These are phyloP conservation scores for Drosophila nannoptera DNA, from an alignment of 1,140 invertebrate genomes.

Conservation along the genomic window DNA sequence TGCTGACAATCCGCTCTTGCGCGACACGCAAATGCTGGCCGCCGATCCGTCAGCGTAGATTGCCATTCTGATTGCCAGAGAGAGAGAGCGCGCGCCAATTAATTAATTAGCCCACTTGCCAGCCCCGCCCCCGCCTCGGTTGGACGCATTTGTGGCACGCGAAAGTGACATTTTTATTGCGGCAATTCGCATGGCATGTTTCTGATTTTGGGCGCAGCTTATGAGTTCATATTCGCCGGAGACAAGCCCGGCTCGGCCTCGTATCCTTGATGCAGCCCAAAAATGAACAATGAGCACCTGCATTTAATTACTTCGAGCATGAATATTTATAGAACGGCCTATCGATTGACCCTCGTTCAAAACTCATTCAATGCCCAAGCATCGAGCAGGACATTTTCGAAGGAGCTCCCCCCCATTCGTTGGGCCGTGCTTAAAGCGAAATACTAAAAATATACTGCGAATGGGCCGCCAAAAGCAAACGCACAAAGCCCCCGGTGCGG, in stretches of 20 bases:
- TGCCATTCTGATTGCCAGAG: constrained; percentile 7
- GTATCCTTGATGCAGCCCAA: too few species aligned
- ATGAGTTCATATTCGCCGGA: constrained; percentile 3
- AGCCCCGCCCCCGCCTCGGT: constrained; percentile 36
- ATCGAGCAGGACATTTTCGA: constrained; percentile 3
- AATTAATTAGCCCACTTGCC: constrained; percentile 58
- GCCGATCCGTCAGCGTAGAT: constrained; percentile 23
- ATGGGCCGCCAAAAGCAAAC: constrained; percentile 28
- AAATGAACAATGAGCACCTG: too few species aligned
- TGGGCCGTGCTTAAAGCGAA: constrained; percentile 45
- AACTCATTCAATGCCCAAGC: neutral
- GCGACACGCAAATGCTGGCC: constrained; percentile 52
- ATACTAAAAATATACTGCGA: constrained; percentile 48
- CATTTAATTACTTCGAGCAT: too few species aligned
- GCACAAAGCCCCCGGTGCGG: constrained; percentile 4
- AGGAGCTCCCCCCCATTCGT: constrained; percentile 6
- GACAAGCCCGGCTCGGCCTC: too few species aligned
- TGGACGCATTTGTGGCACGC: constrained; percentile 57
- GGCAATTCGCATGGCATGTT: constrained; percentile 43
- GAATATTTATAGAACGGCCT: too few species aligned
- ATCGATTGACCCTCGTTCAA: neutral
- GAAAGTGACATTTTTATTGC: constrained; percentile 71
- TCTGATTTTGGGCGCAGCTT: neutral
- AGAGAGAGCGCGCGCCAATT: constrained; percentile 61
- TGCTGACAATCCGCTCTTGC: constrained; percentile 67